Percentiles rank a stretch among this genome's conserved stretches.
Conservation (phyloP, 2,797 vertebrate genomes). For the Sebastes taczanowskii region DNA sequence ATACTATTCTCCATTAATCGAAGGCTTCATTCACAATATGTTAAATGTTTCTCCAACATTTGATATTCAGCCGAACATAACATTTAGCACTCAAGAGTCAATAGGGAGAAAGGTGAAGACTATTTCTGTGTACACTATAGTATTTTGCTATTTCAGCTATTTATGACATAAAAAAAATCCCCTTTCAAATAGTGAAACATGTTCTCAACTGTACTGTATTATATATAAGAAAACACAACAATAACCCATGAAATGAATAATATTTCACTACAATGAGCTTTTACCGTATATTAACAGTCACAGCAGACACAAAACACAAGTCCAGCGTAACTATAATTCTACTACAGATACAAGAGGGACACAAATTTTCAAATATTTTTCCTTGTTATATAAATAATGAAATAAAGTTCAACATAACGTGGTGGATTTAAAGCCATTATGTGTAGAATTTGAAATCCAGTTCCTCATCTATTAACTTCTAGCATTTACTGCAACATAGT, state of each 20-base stretch:
- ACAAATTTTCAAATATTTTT: rapidly evolving
- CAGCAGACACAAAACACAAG: not conserved
- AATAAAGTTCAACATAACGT: too few relatives aligned
- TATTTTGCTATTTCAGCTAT: not conserved
- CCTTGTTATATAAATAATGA: too few relatives aligned
- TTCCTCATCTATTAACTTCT: too few relatives aligned
- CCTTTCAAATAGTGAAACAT: not conserved
- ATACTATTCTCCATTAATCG: not conserved
- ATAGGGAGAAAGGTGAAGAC: not conserved
- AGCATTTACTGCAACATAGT: too few relatives aligned
- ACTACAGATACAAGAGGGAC: too few relatives aligned
- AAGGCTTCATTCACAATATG: not conserved
- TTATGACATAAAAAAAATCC: not conserved
- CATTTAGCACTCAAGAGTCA: not conserved
- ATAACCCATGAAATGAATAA: not conserved
- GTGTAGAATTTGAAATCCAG: too few relatives aligned
- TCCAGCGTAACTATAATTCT: too few relatives aligned
- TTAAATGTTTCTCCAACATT: not conserved
- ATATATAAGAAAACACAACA: not conserved
- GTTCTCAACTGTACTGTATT: not conserved
- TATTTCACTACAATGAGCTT: not conserved
- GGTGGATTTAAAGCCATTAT: too few relatives aligned
- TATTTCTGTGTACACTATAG: not conserved
- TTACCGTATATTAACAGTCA: not conserved
- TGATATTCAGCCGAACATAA: not conserved